Evolutionary conservation across 2,797 vertebrate genomes (phyloP).

Genomic region (Enteromius radiatus): DNA sequence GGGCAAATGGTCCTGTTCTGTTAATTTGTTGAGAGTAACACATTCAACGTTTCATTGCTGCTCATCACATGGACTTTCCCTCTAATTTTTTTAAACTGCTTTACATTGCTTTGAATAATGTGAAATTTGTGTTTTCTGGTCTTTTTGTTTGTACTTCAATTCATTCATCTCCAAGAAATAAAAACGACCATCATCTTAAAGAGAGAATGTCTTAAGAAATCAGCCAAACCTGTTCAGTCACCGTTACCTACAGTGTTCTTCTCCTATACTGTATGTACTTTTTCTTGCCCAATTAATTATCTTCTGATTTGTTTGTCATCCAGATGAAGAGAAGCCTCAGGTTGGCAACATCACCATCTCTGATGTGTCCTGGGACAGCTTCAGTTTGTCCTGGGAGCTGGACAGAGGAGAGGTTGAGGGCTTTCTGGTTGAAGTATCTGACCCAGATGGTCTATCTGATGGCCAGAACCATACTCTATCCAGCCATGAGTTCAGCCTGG

Average conservation of each 20-base stretch:
- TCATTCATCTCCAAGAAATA: neutral
- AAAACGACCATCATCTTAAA: neutral
- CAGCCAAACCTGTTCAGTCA: slow-evolving; percentile 5
- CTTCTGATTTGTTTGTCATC: slow-evolving; percentile 79
- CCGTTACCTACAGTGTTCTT: slow-evolving; percentile 46
- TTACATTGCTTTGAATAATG: slow-evolving; percentile 10
- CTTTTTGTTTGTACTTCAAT: neutral
- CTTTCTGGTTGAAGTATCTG: slow-evolving; percentile 90
- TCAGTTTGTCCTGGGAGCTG: slow-evolving; percentile 88
- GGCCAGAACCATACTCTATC: slow-evolving; percentile 80
- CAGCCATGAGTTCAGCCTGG: slow-evolving; percentile 72
- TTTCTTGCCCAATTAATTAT: slow-evolving; percentile 59
- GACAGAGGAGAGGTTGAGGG: slow-evolving; percentile 81
- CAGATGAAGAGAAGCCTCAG: slow-evolving; percentile 87
- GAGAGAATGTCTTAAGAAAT: neutral
- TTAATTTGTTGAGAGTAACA: slow-evolving; percentile 23
- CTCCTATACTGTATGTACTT: slow-evolving; percentile 5
- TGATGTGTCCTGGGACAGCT: slow-evolving; percentile 84
- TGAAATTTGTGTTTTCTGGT: neutral
- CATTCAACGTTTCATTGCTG: slow-evolving; percentile 38
- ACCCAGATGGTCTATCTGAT: slow-evolving; percentile 77
- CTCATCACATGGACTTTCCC: slow-evolving; percentile 20
- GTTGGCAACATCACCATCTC: slow-evolving; percentile 83
- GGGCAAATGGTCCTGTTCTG: slow-evolving; percentile 52
- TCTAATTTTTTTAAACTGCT: neutral